These are phyloP conservation scores for Cryptomyrus ogoouensis DNA, from an alignment of 2,113 vertebrate species.

Conservation along the genomic window DNA sequence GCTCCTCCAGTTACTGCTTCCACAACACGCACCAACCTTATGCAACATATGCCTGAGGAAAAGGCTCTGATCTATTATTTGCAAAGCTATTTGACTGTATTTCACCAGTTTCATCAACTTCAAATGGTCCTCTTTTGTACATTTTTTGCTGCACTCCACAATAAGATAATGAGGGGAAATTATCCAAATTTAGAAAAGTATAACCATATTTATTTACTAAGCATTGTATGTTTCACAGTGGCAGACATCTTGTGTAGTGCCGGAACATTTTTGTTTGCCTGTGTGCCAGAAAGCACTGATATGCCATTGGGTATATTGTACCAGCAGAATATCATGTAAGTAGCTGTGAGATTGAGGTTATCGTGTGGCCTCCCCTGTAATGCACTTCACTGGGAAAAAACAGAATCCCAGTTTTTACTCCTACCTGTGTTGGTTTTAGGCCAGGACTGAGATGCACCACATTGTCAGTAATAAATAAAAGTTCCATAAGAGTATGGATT, in stretches of 20 bases:
- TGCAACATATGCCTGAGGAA: slow-evolving; percentile 12
- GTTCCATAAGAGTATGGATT: background rate
- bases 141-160: background rate
- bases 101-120: background rate
- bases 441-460: background rate
- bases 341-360: background rate
- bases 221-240: background rate
- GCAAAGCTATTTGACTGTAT: background rate
- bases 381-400: background rate
- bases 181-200: background rate
- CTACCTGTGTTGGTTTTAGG: background rate
- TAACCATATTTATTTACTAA: background rate
- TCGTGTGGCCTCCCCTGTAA: background rate
- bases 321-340: background rate
- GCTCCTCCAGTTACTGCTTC: slow-evolving; percentile 25
- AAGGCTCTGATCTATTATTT: slow-evolving; percentile 1
- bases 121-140: background rate
- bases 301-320: background rate
- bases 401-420: background rate
- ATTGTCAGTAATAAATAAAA: background rate
- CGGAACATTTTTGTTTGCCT: background rate
- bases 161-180: background rate
- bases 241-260: background rate
- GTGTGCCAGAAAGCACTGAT: background rate
- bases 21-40: slow-evolving; percentile 17